phyloP scores from a whole-genome alignment of 2,797 vertebrate species.

The Anguilla pacifica region DNA sequence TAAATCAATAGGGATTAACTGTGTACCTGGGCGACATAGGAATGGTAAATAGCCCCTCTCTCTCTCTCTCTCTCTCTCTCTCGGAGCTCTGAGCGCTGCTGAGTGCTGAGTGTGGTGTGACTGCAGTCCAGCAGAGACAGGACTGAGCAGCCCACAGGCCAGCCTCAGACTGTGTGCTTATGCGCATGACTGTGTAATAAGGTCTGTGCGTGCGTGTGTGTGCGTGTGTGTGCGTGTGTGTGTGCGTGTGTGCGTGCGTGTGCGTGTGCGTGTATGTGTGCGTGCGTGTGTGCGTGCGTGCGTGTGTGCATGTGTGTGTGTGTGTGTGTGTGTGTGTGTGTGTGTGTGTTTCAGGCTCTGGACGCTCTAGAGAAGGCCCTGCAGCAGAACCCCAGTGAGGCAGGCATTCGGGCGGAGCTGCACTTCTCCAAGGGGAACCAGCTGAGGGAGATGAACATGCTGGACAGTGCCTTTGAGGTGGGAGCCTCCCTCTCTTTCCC shows the following conservation, averaged over 20 bases:
- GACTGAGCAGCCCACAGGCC: too few relatives aligned
- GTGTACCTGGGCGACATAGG: background rate
- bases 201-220: background rate
- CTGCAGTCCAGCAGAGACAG: background rate
- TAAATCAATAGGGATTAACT: conserved; percentile 1
- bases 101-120: background rate
- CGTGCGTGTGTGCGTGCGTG: too few relatives aligned
- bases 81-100: too few relatives aligned
- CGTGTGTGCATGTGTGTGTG: too few relatives aligned
- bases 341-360: conserved; percentile 75
- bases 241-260: background rate
- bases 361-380: conserved; percentile 84
- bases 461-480: conserved; percentile 92
- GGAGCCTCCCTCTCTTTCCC: background rate
- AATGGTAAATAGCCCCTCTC: background rate
- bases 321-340: background rate
- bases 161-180: background rate
- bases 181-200: too few relatives aligned
- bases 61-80: background rate
- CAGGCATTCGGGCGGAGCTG: conserved; percentile 85
- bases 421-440: conserved; percentile 97
- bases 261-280: too few relatives aligned
- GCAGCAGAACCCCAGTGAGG: conserved; percentile 84
- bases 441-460: conserved; percentile 89
- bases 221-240: background rate